Percentiles rank a stretch among this genome's conserved stretches.
Evolutionary conservation across 2,888 invertebrate genomes (phyloP).

Genomic region (Branchipolynoe longqiensis): DNA sequence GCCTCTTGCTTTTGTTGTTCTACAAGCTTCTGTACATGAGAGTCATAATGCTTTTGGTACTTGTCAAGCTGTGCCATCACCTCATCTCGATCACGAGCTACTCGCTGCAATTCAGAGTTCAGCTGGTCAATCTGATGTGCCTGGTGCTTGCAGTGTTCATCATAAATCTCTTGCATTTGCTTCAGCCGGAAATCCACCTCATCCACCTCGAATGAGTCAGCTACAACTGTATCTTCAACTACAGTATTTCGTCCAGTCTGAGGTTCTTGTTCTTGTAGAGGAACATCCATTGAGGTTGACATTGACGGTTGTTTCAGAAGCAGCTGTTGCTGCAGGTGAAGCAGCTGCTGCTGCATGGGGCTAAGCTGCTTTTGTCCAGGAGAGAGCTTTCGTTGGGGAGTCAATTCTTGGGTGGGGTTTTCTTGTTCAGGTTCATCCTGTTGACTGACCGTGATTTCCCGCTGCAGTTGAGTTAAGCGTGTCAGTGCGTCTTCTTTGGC

Average conservation of each 20-base stretch:
- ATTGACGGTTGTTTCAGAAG: not conserved
- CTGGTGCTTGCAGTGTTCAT: constrained; percentile 26
- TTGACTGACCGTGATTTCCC: not conserved
- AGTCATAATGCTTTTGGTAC: constrained; percentile 31
- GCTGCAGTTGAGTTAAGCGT: not conserved
- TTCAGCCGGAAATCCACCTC: not conserved
- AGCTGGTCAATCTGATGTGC: constrained; percentile 56
- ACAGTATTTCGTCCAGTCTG: not conserved
- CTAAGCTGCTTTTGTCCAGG: constrained; percentile 14
- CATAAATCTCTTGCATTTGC: constrained; percentile 38
- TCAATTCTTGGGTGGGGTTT: not conserved
- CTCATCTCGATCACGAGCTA: not conserved
- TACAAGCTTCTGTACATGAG: constrained; percentile 24
- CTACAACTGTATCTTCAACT: no score
- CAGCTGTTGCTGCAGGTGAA: constrained; percentile 31
- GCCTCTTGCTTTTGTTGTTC: constrained; percentile 65
- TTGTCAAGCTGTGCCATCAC: constrained; percentile 24
- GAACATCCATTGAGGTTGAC: no score
- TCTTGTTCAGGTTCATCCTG: not conserved
- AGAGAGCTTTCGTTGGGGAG: not conserved
- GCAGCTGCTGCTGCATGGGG: constrained; percentile 43
- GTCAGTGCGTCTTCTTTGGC: constrained; percentile 4
- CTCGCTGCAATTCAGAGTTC: not conserved
- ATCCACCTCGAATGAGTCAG: not conserved
- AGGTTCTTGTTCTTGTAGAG: not conserved